Evolutionary conservation across 2,113 vertebrate species (phyloP), one percentile per base, ranked within the genome.

Genomic region (Elaphurus davidianus): DNA sequence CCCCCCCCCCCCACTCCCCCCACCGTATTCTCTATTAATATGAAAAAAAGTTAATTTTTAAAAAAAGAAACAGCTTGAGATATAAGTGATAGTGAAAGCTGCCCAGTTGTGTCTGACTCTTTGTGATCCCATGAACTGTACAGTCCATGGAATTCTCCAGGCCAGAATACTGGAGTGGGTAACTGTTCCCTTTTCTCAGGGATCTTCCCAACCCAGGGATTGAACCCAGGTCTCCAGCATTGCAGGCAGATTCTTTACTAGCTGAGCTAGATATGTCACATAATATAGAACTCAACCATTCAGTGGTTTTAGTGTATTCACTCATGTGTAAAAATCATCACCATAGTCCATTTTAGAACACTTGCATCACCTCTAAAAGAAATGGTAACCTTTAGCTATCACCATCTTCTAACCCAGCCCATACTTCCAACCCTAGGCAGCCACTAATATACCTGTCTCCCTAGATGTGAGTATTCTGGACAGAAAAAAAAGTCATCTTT

Each of bases 171-270:
- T 40, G 10, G 36, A 74, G 19, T 40, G 5, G 67, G 36, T 74
- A 74, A 23, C 19, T 5, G 21, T 74, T 40, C 36, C 67, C 67
- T 74, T 74, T 11, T 74, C 19, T 40, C 23, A 19, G 36, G 67
- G 67, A 40, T 74, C 67, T 74, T 74, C 36, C 67, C 5, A 0
- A 74, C 36, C 10, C 67, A 74, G 0, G 2, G 67, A 74, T 74
- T 0, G 2, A 74, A 40, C 67, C 67, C 5, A 40, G 67, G 67
- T 25, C 21, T 74, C 40, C 67, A 0, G 1, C 1, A 0, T 40
- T 74, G 36, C 19, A 74, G 36, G 11, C 67, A 40, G 19, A 74
- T 74, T 74, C 67, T 74, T 40, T 74, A 40, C n/a, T 36, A 74
- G n/a, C 67, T 40, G 4, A 40, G 36, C 67, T 74, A 57, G 67